Conservation (phyloP, 2,888 invertebrate genomes). For the Trachelus iudaicus region DNA sequence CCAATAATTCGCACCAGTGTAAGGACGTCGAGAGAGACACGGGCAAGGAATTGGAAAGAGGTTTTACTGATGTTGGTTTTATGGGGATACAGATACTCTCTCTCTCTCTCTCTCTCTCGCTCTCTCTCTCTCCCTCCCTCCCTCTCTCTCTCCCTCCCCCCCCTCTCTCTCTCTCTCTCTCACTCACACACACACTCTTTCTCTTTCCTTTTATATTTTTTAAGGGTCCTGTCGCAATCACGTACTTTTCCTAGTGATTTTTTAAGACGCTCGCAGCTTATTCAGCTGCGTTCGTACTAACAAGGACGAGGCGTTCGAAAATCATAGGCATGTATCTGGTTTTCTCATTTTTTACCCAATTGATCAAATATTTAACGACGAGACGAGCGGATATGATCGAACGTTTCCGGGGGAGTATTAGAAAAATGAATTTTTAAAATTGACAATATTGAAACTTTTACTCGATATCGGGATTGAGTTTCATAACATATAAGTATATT, state of each 20-base stretch:
- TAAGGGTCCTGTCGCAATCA: not conserved
- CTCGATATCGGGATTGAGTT: not conserved
- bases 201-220: not conserved
- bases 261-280: not conserved
- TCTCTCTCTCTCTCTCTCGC: not conserved
- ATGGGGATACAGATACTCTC: not conserved
- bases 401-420: not conserved
- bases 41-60: not conserved
- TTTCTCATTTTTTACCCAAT: not conserved
- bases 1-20: constrained; percentile 1
- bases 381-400: not conserved
- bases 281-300: not conserved
- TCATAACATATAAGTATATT: not conserved
- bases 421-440: not conserved
- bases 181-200: no score
- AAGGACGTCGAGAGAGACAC: not conserved
- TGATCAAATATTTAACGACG: not conserved
- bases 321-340: not conserved
- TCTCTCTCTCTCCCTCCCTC: no score
- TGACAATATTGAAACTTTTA: not conserved
- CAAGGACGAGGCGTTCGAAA: not conserved
- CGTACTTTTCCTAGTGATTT: not conserved
- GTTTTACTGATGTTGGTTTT: not conserved
- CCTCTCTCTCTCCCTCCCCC: not conserved
- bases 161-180: not conserved